These are phyloP conservation scores for Aphodius granarius DNA, from an alignment of 2,888 invertebrate genomes.

Conservation along the genomic window DNA sequence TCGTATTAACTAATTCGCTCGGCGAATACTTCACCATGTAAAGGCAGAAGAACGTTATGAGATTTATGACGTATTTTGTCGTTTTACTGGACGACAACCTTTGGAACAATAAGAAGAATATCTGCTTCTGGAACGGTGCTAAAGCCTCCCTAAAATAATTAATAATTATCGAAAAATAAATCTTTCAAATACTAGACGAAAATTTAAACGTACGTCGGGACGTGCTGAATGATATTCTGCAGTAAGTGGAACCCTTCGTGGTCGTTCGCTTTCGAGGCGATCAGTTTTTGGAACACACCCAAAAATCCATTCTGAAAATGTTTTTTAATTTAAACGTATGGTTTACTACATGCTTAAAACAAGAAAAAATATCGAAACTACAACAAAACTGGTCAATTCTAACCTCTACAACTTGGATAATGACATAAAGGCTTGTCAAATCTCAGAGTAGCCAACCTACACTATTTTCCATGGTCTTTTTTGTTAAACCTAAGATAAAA, in stretches of 20 bases:
- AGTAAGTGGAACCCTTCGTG: conserved; percentile 95
- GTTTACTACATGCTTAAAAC: conserved; percentile 19
- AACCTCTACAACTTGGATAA: too few relatives aligned
- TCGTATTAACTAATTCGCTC: conserved; percentile 69
- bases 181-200: conserved; percentile 11
- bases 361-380: background rate
- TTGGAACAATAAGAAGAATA: conserved; percentile 91
- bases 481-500: too few relatives aligned
- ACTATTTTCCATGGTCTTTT: too few relatives aligned
- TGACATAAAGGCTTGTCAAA: too few relatives aligned
- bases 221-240: conserved; percentile 80
- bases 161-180: conserved; percentile 26
- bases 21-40: conserved; percentile 84
- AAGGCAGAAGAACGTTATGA: conserved; percentile 89
- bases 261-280: conserved; percentile 93
- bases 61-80: conserved; percentile 87
- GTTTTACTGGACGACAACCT: conserved; percentile 92
- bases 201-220: conserved; percentile 69
- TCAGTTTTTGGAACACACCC: conserved; percentile 95
- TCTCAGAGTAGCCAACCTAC: too few relatives aligned
- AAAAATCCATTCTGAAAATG: conserved; percentile 76
- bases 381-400: too few relatives aligned
- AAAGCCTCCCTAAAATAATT: conserved; percentile 65
- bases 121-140: conserved; percentile 78
- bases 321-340: conserved; percentile 12